Base-by-base conservation (phyloP, 2,888 invertebrate species). In the Trisateles emortualis region DNA sequence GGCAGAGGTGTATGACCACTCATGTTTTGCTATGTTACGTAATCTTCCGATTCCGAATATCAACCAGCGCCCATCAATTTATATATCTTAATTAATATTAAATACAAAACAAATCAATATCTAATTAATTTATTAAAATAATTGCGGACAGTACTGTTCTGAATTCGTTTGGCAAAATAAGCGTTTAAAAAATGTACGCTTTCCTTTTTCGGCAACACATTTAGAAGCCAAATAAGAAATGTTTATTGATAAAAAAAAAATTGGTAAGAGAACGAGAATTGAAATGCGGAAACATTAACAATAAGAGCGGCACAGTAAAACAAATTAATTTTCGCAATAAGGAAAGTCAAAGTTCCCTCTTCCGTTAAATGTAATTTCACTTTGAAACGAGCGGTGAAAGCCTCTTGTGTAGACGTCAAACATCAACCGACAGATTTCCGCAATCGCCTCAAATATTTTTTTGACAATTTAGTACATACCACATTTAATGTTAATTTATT, bases 251-350 rank as follows among this genome's bases (percentile, higher is more conserved):
- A 30, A 16, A 40, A 32, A 43, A 40, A 6, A 26, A 32, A 17
- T 47, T 49, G n/a, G n/a, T n/a, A n/a, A n/a, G n/a, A 48, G 38
- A 62, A 67, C 54, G 44, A 52, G 47, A 69, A 61, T 58, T 55
- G 52, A 65, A 56, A 56, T 50, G 51, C 46, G 49, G 32, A 59
- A 56, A 66, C 56, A 52, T 68, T 54, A 54, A 51, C 65, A 68
- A 59, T 43, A 64, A 59, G 53, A 54, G 43, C 43, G 42, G 53
- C 51, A 39, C 51, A 57, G 54, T 51, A 54, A 68, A 68, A 68
- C 63, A 59, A 70, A 69, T 68, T 71, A 69, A 61, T 61, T 57
- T 30, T 32, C 44, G 16, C 55, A 71, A 63, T 59, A 59, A 56
- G 64, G 52, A 60, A 66, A 66, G 42, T 46, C 51, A 43, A 55